These are phyloP conservation scores for Sesamia nonagrioides DNA, from an alignment of 1,140 invertebrate species.

Conservation along the genomic window DNA sequence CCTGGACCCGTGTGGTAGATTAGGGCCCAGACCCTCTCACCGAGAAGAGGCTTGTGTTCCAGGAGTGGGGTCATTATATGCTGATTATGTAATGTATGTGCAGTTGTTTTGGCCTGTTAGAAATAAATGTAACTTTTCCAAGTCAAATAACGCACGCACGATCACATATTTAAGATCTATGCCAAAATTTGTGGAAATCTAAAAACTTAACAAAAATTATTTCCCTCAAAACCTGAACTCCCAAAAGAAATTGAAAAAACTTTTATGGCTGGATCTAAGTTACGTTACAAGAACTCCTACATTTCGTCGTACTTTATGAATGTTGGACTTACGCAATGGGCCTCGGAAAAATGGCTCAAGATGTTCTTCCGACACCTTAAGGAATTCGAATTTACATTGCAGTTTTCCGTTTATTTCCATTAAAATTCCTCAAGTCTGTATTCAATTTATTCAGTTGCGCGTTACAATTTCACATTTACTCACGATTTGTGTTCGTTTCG, in stretches of 20 bases:
- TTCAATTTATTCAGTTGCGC: slow-evolving; percentile 70
- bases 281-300: slow-evolving; percentile 16
- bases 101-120: no score
- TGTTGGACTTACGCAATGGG: slow-evolving; percentile 22
- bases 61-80: no score
- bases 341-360: slow-evolving; percentile 31
- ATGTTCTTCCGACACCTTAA: slow-evolving; percentile 25
- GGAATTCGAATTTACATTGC: slow-evolving; percentile 60
- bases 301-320: slow-evolving; percentile 32
- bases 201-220: slow-evolving; percentile 12
- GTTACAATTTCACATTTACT: slow-evolving; percentile 70
- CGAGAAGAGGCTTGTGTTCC: no score
- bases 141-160: no score
- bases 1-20: no score
- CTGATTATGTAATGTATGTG: no score
- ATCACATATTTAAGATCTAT: no score
- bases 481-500: slow-evolving; percentile 40
- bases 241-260: slow-evolving; percentile 36
- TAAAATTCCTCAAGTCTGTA: slow-evolving; percentile 73
- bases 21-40: no score
- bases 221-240: slow-evolving; percentile 4
- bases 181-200: not conserved
- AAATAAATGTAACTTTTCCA: no score
- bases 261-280: slow-evolving; percentile 35
- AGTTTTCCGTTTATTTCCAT: slow-evolving; percentile 76